Evolutionary conservation across 2,888 invertebrate genomes (phyloP).

Genomic region (Cyclophora punctaria): DNA sequence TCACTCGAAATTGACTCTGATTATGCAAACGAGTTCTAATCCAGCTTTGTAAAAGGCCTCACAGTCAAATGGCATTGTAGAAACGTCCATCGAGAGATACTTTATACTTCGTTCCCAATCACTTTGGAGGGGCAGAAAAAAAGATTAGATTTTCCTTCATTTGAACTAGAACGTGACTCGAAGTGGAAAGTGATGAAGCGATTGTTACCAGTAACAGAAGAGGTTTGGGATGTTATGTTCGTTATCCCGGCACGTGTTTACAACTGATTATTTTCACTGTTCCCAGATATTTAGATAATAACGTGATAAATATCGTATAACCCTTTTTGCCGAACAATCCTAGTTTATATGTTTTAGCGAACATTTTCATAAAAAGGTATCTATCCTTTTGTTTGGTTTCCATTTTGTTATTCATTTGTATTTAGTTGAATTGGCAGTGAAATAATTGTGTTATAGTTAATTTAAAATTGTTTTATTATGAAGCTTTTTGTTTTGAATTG

Average conservation of each 20-base stretch:
- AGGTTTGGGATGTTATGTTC: constrained; percentile 47
- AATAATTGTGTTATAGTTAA: too few relatives aligned
- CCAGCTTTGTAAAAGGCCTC: constrained; percentile 41
- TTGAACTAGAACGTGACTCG: constrained; percentile 54
- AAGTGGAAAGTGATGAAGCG: constrained; percentile 48
- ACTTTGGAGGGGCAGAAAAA: constrained; percentile 45
- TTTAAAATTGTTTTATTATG: too few relatives aligned
- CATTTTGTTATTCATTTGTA: too few relatives aligned
- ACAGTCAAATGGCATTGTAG: constrained; percentile 46
- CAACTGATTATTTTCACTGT: constrained; percentile 43
- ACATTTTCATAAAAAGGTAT: constrained; percentile 17
- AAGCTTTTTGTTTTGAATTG: too few relatives aligned
- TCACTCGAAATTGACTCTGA: constrained; percentile 32
- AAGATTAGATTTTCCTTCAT: constrained; percentile 64
- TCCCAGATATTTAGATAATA: constrained; percentile 26
- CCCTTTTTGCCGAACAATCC: constrained; percentile 13
- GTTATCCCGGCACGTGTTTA: constrained; percentile 51
- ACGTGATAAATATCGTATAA: constrained; percentile 16
- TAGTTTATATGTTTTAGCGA: constrained; percentile 19
- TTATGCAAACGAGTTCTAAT: constrained; percentile 58
- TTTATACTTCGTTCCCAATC: constrained; percentile 49
- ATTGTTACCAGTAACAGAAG: constrained; percentile 38
- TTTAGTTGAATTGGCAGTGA: too few relatives aligned
- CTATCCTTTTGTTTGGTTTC: too few relatives aligned
- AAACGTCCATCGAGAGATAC: constrained; percentile 39